Evolutionary conservation across 2,888 invertebrate genomes (phyloP), one percentile per base, ranked within the genome.

Genomic region (Meloe dianella): DNA sequence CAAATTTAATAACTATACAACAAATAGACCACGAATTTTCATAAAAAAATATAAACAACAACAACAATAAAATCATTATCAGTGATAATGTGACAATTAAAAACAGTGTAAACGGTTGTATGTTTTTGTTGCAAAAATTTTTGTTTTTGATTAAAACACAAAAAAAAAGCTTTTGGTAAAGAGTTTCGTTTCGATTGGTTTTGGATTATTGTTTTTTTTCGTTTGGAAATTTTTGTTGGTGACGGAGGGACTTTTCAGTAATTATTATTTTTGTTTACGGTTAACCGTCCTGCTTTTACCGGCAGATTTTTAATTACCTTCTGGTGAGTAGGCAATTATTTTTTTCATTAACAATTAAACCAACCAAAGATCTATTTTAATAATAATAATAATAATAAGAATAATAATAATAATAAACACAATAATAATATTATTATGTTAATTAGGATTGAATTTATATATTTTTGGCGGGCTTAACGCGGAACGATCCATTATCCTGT

Each of bases 261-360:
- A 63, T 61, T 7, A 38, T 66, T 63, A 20, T 66, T 66, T 66
- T 57, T 60, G 38, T 60, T 63, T 35, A 60, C 32, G 57, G 51
- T 57, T 54, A 54, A 54, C 54, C 54, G 54, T 54, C 54, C 54
- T 54, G 54, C 22, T 54, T 54, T 54, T 54, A 54, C 54, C 54
- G 54, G 54, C 54, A 54, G 54, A 54, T 66, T 66, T 65, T 64
- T 63, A 32, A 57, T 47, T 56, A 63, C 56, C 38, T 61, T 64
- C 64, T 67, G 66, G 66, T 66, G 57, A 66, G 66, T 66, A 66
- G 61, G 61, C 51, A 54, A 61, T 32, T 54, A 51, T 59, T 32
- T 59, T 59, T 38, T 59, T 24, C 24, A 32, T 38, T 38, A 59
- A 59, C 59, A 59, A 59, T 38, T 59, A 38, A 35, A 38, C 35